Percentiles rank a stretch among this genome's conserved stretches.
Evolutionary conservation across 2,113 vertebrate species (phyloP).

Genomic region (Nettapus auritus): DNA sequence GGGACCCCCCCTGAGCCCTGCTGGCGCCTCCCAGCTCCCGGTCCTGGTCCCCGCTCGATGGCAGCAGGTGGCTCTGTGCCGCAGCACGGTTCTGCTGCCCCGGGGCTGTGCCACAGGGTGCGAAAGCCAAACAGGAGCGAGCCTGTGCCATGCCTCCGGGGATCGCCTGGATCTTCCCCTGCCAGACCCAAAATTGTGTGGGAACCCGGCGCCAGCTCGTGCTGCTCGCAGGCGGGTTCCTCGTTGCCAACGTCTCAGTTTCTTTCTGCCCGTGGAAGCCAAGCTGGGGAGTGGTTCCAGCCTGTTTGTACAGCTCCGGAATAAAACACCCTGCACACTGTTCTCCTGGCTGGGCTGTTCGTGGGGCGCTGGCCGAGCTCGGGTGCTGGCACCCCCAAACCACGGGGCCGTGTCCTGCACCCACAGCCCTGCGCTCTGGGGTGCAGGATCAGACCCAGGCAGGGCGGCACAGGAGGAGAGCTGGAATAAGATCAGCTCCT

Average conservation of each 20-base stretch:
- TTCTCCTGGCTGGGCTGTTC: neutral
- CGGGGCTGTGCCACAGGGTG: neutral
- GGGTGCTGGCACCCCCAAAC: accelerated
- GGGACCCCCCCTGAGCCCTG: neutral
- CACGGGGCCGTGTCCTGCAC: neutral
- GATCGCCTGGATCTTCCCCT: accelerated
- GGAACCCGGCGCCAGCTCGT: accelerated
- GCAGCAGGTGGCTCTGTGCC: neutral
- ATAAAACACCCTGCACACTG: neutral
- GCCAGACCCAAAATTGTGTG: neutral
- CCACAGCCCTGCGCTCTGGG: neutral
- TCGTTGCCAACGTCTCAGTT: slow-evolving; percentile 49
- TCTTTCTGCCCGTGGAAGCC: neutral
- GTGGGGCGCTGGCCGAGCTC: too few species aligned
- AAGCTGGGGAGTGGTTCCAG: slow-evolving; percentile 25
- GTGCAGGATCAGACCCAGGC: too few species aligned
- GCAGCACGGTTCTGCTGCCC: neutral
- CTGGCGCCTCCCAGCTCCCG: accelerated
- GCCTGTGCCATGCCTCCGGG: neutral
- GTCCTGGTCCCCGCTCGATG: accelerated
- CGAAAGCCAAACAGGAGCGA: neutral
- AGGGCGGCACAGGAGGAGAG: too few species aligned
- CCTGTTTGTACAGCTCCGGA: slow-evolving; percentile 32
- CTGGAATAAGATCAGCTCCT: too few species aligned
- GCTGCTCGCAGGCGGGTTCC: neutral